Conservation (phyloP, 1,140 invertebrate genomes). For the Ladona fulva region DNA sequence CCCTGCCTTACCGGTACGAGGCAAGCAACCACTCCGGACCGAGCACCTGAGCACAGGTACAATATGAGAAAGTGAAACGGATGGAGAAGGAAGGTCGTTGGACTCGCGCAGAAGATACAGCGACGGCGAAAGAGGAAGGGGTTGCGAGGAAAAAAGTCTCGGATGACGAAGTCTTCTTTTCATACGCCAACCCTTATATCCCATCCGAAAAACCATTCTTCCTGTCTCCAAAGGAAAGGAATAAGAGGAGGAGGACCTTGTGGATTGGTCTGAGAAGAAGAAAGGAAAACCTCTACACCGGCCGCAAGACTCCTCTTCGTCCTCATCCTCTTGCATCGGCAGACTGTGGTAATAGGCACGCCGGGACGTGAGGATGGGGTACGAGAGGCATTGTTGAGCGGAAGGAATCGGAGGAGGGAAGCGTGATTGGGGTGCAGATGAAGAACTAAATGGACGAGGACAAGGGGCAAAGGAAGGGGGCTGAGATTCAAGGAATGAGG, state of each 20-base stretch:
- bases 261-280: not conserved
- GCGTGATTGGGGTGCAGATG: constrained; percentile 6
- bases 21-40: too few species aligned
- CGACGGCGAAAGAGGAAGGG: not conserved
- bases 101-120: too few species aligned
- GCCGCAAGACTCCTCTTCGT: not conserved
- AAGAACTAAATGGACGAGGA: not conserved
- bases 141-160: not conserved
- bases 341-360: not conserved
- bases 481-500: not conserved
- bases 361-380: not conserved
- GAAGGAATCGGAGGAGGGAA: not conserved
- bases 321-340: not conserved
- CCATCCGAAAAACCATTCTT: constrained; percentile 6
- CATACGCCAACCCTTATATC: not conserved
- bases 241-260: not conserved
- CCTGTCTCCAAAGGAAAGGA: not conserved
- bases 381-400: not conserved
- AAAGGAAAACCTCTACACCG: not conserved
- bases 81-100: too few species aligned
- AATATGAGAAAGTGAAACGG: too few species aligned
- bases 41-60: too few species aligned
- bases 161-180: not conserved
- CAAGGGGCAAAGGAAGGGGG: too few species aligned
- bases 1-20: too few species aligned